Percentiles rank a stretch among this genome's conserved stretches.
These are phyloP conservation scores for Typhlichthys eigenmanni DNA, from an alignment of 2,797 vertebrate species.

Conservation along the genomic window DNA sequence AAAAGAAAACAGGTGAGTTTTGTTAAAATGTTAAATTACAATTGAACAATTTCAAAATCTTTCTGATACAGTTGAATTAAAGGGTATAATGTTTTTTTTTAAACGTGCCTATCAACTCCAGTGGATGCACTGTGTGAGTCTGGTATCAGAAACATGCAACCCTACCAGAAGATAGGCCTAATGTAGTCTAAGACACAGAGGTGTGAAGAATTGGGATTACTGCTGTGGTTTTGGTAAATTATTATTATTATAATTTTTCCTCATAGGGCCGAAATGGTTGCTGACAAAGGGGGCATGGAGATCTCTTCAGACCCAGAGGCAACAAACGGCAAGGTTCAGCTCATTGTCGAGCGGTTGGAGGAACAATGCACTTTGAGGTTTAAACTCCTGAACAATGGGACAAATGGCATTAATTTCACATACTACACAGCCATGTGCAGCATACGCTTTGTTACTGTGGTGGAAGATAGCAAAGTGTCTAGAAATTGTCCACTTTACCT, in stretches of 20 bases:
- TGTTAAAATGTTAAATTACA: not conserved
- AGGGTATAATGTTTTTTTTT: no score
- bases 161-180: no score
- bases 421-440: conserved; percentile 66
- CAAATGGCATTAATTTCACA: conserved; percentile 70
- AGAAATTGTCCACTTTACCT: conserved; percentile 70
- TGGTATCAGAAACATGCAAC: no score
- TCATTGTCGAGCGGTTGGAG: conserved; percentile 33
- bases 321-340: conserved; percentile 63
- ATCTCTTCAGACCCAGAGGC: conserved; percentile 67
- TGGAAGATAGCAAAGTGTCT: conserved; percentile 67
- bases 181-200: no score
- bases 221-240: no score
- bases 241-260: conserved; percentile 2
- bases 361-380: conserved; percentile 53
- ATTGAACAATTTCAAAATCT: no score
- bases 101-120: no score
- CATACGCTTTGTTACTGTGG: conserved; percentile 71
- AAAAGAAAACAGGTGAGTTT: conserved; percentile 64
- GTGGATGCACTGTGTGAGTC: no score
- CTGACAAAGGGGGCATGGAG: conserved; percentile 79
- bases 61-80: no score
- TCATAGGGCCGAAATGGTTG: conserved; percentile 72
- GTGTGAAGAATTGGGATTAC: no score
- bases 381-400: conserved; percentile 76